Evolutionary conservation across 2,113 vertebrate species (phyloP).

Genomic region (Callionymus lyra): DNA sequence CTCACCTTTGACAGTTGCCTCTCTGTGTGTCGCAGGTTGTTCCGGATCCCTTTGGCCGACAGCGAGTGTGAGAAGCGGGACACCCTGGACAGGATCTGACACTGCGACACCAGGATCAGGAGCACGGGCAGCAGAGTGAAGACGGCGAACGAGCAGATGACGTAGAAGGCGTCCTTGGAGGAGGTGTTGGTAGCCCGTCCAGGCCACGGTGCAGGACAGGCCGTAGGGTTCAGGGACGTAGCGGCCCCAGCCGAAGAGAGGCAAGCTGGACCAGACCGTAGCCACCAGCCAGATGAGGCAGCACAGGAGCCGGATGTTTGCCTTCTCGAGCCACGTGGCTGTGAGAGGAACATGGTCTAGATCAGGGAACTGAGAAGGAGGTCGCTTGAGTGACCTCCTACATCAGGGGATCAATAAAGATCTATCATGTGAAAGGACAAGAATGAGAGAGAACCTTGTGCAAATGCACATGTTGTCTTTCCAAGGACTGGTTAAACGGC

Average conservation of each 20-base stretch:
- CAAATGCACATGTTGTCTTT: no score
- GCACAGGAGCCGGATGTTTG: slow-evolving; percentile 35
- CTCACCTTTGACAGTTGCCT: slow-evolving; percentile 52
- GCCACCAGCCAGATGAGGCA: slow-evolving; percentile 45
- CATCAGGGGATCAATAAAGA: no score
- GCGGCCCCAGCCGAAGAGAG: slow-evolving; percentile 59
- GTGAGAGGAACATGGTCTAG: neutral
- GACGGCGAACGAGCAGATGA: slow-evolving; percentile 55
- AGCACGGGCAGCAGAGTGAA: slow-evolving; percentile 53
- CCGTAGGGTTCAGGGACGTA: slow-evolving; percentile 61
- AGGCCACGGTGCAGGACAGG: slow-evolving; percentile 61
- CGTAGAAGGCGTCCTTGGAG: slow-evolving; percentile 51
- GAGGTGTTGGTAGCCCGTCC: slow-evolving; percentile 56
- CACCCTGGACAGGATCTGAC: slow-evolving; percentile 47
- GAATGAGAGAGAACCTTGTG: no score
- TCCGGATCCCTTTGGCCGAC: slow-evolving; percentile 32
- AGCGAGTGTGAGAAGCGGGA: slow-evolving; percentile 37
- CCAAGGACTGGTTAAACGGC: no score
- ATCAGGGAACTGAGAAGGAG: neutral
- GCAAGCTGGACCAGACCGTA: slow-evolving; percentile 50
- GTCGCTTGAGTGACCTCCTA: neutral
- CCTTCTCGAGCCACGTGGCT: slow-evolving; percentile 44
- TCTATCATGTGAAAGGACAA: no score
- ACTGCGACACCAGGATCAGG: slow-evolving; percentile 54
- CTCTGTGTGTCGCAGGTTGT: slow-evolving; percentile 38